Evolutionary conservation across 2,113 vertebrate genomes (phyloP), one percentile per base, ranked within the genome.

Genomic region (Oreochromis spilurus): DNA sequence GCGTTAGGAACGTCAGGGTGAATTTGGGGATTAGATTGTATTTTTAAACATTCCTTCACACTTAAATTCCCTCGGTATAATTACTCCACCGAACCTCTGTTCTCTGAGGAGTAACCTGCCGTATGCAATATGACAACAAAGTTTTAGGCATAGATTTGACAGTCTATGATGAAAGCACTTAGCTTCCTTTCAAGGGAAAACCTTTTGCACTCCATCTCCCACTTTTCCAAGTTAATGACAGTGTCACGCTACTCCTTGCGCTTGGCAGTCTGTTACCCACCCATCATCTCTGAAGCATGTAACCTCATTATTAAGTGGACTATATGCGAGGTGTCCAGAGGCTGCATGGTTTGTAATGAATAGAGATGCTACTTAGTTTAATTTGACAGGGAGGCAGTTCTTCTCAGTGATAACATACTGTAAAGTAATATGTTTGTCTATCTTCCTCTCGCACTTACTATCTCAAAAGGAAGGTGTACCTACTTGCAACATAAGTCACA

Each of bases 291-390:
- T 78, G 88, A 88, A 82, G 84, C 21, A 14, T 38, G 40, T 87
- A 89, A 88, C 85, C 91, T 92, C 91, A 92, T 95, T 94, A 93
- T 87, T 62, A 52, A 88, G 88, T 86, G 81, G 84, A 92, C 91
- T 87, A 31, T 85, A 88, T 87, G 82, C 78, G 91, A 89, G 85
- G 91, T 88, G 89, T 81, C 67, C 83, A 85, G 82, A 58, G 72
- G 86, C 87, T 65, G 70, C 45, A 38, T 60, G 29, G 26, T 77
- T 82, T 85, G 65, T 62, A 62, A 91, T 89, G 85, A 88, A 91
- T 10, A 82, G 58, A 90, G 54, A 92, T 86, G 57, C 55, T 77
- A 24, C 53, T 81, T 77, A 24, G 62, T 89, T 90, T 82, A 43
- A 84, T 84, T 84, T 67, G 48, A 84, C 84, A 38, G 21, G 9